Base-by-base conservation (phyloP, 2,113 vertebrate genomes). In the Indicator indicator region DNA sequence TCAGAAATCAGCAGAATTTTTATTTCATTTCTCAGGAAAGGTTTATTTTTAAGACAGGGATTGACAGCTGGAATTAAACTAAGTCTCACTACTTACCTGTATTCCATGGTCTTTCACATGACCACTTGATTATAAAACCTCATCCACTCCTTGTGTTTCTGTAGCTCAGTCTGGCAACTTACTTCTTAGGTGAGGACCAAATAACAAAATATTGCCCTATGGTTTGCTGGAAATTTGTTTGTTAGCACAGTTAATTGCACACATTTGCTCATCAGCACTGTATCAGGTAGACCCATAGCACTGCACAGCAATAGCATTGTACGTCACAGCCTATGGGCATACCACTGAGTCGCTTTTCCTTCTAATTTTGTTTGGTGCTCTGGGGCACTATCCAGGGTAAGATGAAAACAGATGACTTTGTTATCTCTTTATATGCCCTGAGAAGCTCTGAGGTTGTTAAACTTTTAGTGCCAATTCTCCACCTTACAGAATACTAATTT, bases 401-500 rank as follows among this genome's bases (percentile, higher is more conserved):
- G 60, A 73, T 9, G 24, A 59, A 89, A 90, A 78, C 50, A 89
- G 50, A 79, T 65, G 28, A 79, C 69, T 89, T 52, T 26, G 42
- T 73, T 90, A 90, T 54, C 65, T 55, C 92, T 42, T 60, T 46
- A 58, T 30, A 30, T 72, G 78, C 71, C 55, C 59, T 83, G 40
- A 91, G 81, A 68, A 76, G 59, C 46, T 92, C 38, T 59, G 67
- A 79, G 52, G 44, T 79, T 94, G 87, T 94, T 95, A 67, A 78
- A 32, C 68, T 70, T 58, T 38, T 9, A 83, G 92, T 67, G 78
- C 26, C 71, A 67, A 50, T 85, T 85, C 77, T 64, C 56, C 26
- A 76, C 50, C 67, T 69, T 75, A 76, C 0, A 84, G 46, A 89
- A 54, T 21, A 67, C 73, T 38, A n/a, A 44, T 63, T 93, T 87